These are phyloP conservation scores for Prionailurus bengalensis DNA, from an alignment of 2,113 vertebrate species.

Conservation along the genomic window DNA sequence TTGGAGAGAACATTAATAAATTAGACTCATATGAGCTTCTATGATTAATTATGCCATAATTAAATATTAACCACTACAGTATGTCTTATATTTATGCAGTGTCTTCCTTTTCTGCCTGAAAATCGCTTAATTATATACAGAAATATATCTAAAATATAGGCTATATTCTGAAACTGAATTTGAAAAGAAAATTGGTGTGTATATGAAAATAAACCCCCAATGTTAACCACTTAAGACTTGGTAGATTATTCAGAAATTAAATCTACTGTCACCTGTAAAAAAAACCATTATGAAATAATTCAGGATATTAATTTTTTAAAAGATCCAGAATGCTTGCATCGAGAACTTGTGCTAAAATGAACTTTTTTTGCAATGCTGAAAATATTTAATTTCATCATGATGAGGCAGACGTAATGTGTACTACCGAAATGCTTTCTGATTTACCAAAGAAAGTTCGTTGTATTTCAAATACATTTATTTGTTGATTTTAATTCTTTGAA, in stretches of 20 bases:
- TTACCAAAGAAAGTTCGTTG: neutral
- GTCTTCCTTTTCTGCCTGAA: constrained; percentile 63
- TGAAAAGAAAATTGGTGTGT: constrained; percentile 60
- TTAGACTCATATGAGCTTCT: constrained; percentile 55
- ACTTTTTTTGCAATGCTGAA: neutral
- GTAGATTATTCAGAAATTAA: constrained; percentile 40
- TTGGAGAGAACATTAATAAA: constrained; percentile 41
- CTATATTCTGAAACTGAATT: constrained; percentile 48
- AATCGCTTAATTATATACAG: constrained; percentile 60
- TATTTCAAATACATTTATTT: neutral
- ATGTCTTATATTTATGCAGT: constrained; percentile 70
- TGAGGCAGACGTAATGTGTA: neutral
- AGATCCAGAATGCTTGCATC: neutral
- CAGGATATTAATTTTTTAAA: constrained; percentile 24
- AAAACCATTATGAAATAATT: constrained; percentile 41
- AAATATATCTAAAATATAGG: constrained; percentile 61
- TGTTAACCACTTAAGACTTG: neutral
- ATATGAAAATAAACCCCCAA: constrained; percentile 14
- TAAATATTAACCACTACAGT: constrained; percentile 79
- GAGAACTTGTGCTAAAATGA: neutral
- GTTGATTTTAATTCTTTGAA: neutral
- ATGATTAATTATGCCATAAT: constrained; percentile 78
- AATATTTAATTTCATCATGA: neutral
- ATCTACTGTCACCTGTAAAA: neutral
- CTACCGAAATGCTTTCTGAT: neutral